A percentile compares a stretch with the other conserved stretches of the same genome.
These are phyloP conservation scores for Danio kyathit DNA, from an alignment of 2,797 vertebrate genomes.

Conservation along the genomic window DNA sequence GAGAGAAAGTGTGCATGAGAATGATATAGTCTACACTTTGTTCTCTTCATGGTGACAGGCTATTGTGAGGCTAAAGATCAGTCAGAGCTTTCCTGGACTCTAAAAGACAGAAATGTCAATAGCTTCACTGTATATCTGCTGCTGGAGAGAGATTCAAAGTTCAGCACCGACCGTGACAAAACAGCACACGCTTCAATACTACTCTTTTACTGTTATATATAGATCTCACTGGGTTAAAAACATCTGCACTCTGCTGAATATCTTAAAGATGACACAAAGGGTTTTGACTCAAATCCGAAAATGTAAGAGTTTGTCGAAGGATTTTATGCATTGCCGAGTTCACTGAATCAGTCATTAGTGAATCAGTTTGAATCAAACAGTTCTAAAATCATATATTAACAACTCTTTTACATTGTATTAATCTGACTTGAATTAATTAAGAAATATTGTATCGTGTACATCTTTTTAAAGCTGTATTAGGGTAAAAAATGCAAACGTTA, in stretches of 20 bases:
- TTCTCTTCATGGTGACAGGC: slow-evolving; percentile 24
- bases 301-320: not conserved
- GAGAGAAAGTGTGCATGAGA: not conserved
- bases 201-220: slow-evolving; percentile 13
- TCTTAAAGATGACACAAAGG: not conserved
- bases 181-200: slow-evolving; percentile 44
- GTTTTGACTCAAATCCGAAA: not conserved
- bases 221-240: slow-evolving; percentile 23
- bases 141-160: slow-evolving; percentile 59
- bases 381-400: not conserved
- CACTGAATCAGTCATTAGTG: not conserved
- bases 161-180: slow-evolving; percentile 58
- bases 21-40: slow-evolving; percentile 6
- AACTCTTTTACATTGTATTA: no score
- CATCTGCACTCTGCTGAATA: not conserved
- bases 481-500: no score
- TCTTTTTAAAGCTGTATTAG: no score
- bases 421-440: no score
- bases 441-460: no score
- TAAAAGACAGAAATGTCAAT: slow-evolving; percentile 67
- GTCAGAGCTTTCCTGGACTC: slow-evolving; percentile 51
- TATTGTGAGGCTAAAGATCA: slow-evolving; percentile 60
- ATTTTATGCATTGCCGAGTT: not conserved
- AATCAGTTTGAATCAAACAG: not conserved
- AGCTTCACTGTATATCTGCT: slow-evolving; percentile 59